phyloP scores from a whole-genome alignment of 64 coral and sea anemone genomes.

The Trachythela sp. region DNA sequence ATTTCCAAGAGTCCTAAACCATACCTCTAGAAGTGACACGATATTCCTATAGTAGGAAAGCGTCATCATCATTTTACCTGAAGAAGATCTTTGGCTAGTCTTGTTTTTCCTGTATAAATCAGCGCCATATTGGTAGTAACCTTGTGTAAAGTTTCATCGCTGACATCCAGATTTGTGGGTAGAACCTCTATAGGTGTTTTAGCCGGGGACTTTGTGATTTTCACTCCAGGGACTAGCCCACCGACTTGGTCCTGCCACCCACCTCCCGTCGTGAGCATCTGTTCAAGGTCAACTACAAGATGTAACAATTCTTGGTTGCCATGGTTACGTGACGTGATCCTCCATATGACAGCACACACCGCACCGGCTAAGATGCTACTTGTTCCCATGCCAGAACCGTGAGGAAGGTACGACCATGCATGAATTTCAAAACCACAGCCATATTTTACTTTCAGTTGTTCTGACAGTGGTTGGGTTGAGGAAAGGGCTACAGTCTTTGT shows the following conservation, averaged over 20 bases:
- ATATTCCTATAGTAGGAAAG: too few relatives aligned
- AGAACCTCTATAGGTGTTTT: constrained; percentile 58
- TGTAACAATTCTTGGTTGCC: constrained; percentile 64
- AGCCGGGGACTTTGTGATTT: constrained; percentile 62
- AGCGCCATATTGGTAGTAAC: constrained; percentile 50
- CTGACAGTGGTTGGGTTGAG: constrained; percentile 49
- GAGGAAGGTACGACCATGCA: constrained; percentile 59
- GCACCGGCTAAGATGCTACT: constrained; percentile 91
- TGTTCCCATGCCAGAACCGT: constrained; percentile 91
- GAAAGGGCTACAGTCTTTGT: constrained; percentile 52
- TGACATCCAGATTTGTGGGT: constrained; percentile 41
- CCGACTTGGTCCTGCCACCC: constrained; percentile 98
- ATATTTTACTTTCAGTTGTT: constrained; percentile 63
- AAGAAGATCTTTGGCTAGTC: constrained; percentile 85
- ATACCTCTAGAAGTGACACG: too few relatives aligned
- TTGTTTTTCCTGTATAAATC: constrained; percentile 77
- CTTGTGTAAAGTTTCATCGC: constrained; percentile 52
- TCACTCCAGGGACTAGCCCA: constrained; percentile 72
- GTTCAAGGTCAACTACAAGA: constrained; percentile 73
- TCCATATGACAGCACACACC: constrained; percentile 59
- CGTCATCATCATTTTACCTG: constrained; percentile 46
- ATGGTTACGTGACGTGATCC: not conserved
- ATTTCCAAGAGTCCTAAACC: too few relatives aligned
- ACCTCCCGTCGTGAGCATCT: constrained; percentile 93
- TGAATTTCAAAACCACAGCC: constrained; percentile 83